These are phyloP conservation scores for Coptodon bakossiorum DNA, from an alignment of 2,113 vertebrate genomes.

Conservation along the genomic window DNA sequence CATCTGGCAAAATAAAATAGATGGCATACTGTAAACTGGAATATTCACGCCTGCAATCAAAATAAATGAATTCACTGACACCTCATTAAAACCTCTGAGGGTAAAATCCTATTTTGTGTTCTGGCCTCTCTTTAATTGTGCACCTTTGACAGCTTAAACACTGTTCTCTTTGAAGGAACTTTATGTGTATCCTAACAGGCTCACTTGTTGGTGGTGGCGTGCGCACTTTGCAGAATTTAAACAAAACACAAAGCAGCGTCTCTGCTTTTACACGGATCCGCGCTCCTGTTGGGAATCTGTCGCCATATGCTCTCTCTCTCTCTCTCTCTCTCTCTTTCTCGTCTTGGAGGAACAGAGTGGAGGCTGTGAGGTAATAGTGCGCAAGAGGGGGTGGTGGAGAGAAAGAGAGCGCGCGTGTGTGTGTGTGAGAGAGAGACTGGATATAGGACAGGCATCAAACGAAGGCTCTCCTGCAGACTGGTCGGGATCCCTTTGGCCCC, in stretches of 20 bases:
- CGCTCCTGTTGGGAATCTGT: not conserved
- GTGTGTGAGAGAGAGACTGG: not conserved
- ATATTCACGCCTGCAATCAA: not conserved
- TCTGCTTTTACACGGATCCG: not conserved
- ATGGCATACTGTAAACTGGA: not conserved
- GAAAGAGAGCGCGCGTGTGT: not conserved
- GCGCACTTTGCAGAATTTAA: not conserved
- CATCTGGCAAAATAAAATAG: not conserved
- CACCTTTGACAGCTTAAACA: not conserved
- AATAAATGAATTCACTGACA: not conserved
- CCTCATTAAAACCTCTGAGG: not conserved
- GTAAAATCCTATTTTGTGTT: not conserved
- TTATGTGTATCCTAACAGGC: not conserved
- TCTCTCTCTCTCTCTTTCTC: not conserved
- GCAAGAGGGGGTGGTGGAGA: not conserved
- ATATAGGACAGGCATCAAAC: slow-evolving; percentile 27
- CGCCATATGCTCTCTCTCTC: not conserved
- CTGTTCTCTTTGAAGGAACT: not conserved
- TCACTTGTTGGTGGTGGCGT: not conserved
- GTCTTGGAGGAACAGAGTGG: slow-evolving; percentile 1
- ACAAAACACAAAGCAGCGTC: not conserved
- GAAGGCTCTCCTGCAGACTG: slow-evolving; percentile 30
- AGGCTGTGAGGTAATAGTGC: slow-evolving; percentile 31
- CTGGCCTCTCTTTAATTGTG: not conserved
- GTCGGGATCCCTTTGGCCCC: slow-evolving; percentile 15